phyloP scores from a whole-genome alignment of 2,113 vertebrate genomes.

The Rallus limicola region DNA sequence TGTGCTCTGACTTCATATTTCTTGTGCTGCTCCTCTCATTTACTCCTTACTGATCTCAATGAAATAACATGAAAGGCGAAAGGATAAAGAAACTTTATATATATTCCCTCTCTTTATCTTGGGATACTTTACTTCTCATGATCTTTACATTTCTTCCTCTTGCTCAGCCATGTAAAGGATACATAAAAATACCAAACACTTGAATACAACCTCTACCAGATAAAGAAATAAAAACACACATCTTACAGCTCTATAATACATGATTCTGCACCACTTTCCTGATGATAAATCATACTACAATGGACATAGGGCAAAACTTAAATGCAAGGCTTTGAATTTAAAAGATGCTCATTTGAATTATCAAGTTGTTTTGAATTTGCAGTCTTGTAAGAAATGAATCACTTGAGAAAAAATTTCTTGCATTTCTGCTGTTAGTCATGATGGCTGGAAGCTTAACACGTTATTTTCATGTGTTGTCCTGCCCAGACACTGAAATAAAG shows the following conservation, averaged over 20 bases:
- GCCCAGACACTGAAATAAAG: not conserved
- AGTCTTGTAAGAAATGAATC: not conserved
- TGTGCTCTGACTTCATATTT: slow-evolving; percentile 50
- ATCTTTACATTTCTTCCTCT: slow-evolving; percentile 9
- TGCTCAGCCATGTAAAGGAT: slow-evolving; percentile 11
- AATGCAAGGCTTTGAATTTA: not conserved
- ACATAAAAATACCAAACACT: not conserved
- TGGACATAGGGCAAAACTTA: not conserved
- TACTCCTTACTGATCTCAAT: not conserved
- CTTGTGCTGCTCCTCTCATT: not conserved
- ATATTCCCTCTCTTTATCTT: not conserved
- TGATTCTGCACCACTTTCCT: not conserved
- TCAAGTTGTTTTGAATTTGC: not conserved
- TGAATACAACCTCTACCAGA: not conserved
- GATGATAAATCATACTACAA: not conserved
- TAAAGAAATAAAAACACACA: not conserved
- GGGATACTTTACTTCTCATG: not conserved
- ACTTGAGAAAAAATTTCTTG: not conserved
- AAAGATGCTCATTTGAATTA: not conserved
- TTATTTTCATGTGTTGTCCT: not conserved
- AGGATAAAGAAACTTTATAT: not conserved
- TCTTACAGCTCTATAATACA: not conserved
- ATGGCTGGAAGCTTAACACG: not conserved
- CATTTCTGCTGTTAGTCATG: not conserved
- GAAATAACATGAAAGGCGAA: slow-evolving; percentile 6